Evolutionary conservation across 2,113 vertebrate genomes (phyloP).

Genomic region (Odocoileus hemionus): DNA sequence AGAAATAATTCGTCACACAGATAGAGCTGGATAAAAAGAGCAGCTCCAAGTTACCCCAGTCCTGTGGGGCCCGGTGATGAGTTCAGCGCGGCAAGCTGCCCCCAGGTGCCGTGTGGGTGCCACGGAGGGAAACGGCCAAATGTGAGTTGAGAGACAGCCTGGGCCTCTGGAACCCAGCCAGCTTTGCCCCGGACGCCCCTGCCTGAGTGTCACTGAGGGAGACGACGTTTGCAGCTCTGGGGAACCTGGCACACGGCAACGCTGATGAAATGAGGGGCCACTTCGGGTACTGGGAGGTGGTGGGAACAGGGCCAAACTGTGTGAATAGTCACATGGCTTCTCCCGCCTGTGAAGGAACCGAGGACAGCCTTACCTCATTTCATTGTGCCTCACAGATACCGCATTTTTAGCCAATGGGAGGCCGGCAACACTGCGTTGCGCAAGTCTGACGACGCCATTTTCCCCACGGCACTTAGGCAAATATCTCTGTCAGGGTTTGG

Average conservation of each 20-base stretch:
- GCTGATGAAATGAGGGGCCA: accelerated
- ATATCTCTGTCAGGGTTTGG: neutral
- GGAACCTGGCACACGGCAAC: accelerated
- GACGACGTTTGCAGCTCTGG: accelerated
- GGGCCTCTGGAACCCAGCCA: neutral
- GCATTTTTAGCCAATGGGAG: neutral
- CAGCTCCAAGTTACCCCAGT: no score
- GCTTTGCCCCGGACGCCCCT: neutral
- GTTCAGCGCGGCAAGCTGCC: neutral
- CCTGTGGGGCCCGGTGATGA: neutral
- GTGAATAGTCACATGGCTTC: neutral
- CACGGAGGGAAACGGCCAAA: neutral
- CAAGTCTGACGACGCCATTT: neutral
- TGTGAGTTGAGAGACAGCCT: neutral
- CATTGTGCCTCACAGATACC: neutral
- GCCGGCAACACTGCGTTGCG: neutral
- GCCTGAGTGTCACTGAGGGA: neutral
- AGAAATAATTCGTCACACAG: neutral
- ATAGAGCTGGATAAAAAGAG: no score
- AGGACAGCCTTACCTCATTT: neutral
- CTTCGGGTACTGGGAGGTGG: accelerated
- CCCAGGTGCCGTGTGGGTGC: neutral
- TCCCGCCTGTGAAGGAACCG: neutral
- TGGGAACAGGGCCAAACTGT: no score
- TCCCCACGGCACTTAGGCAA: neutral